A percentile compares a stretch with the other conserved stretches of the same genome.
Evolutionary conservation across 2,888 invertebrate genomes (phyloP).

Genomic region (Yponomeuta plumbellus): DNA sequence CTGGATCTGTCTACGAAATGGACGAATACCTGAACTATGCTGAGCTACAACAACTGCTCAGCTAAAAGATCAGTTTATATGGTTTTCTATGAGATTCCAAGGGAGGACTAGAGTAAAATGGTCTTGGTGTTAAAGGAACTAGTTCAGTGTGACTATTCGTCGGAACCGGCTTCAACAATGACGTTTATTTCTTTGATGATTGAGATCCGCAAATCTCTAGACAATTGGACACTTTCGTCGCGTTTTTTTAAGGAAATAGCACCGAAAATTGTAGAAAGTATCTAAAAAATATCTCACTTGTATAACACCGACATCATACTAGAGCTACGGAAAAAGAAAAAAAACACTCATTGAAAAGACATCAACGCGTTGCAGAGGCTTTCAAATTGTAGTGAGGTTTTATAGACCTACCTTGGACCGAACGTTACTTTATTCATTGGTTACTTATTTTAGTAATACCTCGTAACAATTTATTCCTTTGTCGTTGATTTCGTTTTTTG

Average conservation of each 20-base stretch:
- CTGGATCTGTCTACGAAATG: not conserved
- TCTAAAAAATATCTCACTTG: not conserved
- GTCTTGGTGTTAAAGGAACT: not conserved
- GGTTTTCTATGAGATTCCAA: not conserved
- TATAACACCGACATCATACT: not conserved
- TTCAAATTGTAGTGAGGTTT: not conserved
- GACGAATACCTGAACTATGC: not conserved
- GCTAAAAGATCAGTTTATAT: not conserved
- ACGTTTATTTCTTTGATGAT: constrained; percentile 2
- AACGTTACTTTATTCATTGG: not conserved
- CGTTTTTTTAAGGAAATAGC: not conserved
- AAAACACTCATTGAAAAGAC: constrained; percentile 12
- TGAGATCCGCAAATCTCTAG: constrained; percentile 6
- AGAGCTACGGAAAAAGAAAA: not conserved
- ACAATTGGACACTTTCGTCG: constrained; percentile 14
- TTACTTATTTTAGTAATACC: not conserved
- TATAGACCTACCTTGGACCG: not conserved
- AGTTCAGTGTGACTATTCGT: constrained; percentile 10
- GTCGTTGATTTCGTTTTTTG: not conserved
- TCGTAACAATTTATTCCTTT: not conserved
- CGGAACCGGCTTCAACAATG: constrained; percentile 3
- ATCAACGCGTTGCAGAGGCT: constrained; percentile 15
- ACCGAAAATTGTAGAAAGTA: not conserved
- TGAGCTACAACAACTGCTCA: not conserved
- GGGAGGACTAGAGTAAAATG: not conserved